phyloP scores from a whole-genome alignment of 2,888 invertebrate genomes.

The Cataglyphis altisquamis region DNA sequence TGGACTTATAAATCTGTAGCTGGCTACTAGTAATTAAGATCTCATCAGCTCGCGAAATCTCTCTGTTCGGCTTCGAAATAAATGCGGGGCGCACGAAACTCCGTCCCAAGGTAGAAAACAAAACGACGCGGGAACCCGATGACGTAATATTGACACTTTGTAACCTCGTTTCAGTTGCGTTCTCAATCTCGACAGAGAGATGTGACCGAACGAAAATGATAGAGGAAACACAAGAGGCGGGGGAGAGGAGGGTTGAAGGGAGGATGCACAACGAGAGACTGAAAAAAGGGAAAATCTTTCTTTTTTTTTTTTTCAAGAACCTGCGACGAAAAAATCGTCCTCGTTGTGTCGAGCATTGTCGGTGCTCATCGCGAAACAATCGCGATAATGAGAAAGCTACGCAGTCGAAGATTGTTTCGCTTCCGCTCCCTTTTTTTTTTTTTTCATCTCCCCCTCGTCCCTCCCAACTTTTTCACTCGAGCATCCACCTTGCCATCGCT shows the following conservation, averaged over 20 bases:
- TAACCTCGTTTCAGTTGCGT: conserved; percentile 69
- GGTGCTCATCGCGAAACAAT: conserved; percentile 82
- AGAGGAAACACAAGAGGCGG: neutral
- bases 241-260: neutral
- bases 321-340: conserved; percentile 77
- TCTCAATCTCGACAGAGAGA: conserved; percentile 63
- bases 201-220: conserved; percentile 36
- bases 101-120: conserved; percentile 51
- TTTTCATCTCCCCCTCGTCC: neutral
- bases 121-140: conserved; percentile 66
- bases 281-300: conserved; percentile 25
- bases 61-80: neutral
- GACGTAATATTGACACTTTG: conserved; percentile 73
- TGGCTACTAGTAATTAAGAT: neutral
- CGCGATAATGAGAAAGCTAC: conserved; percentile 84
- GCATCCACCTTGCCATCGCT: conserved; percentile 39
- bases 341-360: conserved; percentile 81
- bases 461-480: conserved; percentile 20
- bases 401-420: conserved; percentile 78
- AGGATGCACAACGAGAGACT: neutral
- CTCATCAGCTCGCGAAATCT: conserved; percentile 14
- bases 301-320: conserved; percentile 26
- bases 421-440: conserved; percentile 18
- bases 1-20: neutral
- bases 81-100: conserved; percentile 21